Conservation (phyloP, 37 sponge, comb jelly and placozoan species). For the Axinella damicornis region DNA sequence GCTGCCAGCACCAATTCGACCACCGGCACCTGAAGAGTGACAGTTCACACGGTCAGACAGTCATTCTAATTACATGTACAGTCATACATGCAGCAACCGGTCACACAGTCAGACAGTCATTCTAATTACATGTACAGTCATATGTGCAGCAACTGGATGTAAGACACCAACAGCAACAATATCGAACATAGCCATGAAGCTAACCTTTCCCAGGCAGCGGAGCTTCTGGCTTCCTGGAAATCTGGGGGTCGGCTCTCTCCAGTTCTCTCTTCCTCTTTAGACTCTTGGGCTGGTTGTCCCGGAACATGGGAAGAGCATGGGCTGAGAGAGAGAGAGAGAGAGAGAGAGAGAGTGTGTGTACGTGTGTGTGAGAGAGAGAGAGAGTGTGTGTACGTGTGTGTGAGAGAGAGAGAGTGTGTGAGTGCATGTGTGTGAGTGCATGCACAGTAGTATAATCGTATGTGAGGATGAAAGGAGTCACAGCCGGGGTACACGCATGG, state of each 20-base stretch:
- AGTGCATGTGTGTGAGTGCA: too few species aligned
- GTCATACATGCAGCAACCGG: too few species aligned
- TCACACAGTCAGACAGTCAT: not conserved
- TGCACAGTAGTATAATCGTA: too few species aligned
- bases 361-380: too few species aligned
- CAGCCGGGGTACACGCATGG: too few species aligned
- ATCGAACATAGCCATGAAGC: not conserved
- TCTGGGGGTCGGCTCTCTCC: constrained; percentile 80
- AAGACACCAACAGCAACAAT: not conserved
- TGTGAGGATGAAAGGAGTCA: too few species aligned
- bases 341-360: too few species aligned
- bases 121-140: not conserved
- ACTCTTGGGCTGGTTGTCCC: constrained; percentile 72
- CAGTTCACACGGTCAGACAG: not conserved
- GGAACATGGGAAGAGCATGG: constrained; percentile 92
- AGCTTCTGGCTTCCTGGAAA: constrained; percentile 78
- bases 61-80: not conserved
- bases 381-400: too few species aligned
- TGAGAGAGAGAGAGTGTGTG: too few species aligned
- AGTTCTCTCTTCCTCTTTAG: constrained; percentile 86
- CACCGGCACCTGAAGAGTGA: constrained; percentile 58
- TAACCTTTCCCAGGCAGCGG: constrained; percentile 60
- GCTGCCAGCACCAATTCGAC: constrained; percentile 76
- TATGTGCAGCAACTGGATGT: not conserved
- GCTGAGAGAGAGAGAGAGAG: constrained; percentile 13